Percentiles rank a stretch among this genome's conserved stretches.
Conservation (phyloP, 2,797 vertebrate genomes). For the Myotis planiceps region DNA sequence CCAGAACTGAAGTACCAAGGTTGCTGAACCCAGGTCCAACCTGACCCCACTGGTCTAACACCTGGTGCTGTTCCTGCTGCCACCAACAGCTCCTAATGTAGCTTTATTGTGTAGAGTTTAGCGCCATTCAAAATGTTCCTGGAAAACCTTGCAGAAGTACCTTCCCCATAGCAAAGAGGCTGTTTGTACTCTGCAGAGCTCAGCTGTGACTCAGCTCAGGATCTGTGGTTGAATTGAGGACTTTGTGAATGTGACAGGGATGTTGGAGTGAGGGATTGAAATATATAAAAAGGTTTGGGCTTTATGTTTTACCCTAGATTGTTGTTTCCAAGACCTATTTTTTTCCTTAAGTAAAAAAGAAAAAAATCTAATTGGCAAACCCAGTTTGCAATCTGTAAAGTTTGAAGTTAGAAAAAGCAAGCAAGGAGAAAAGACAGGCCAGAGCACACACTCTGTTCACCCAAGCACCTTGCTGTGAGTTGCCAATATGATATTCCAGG, state of each 20-base stretch:
- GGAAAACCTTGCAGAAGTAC: not conserved
- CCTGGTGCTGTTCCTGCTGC: not conserved
- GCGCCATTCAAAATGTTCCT: not conserved
- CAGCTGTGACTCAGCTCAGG: not conserved
- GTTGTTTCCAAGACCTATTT: not conserved
- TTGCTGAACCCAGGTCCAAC: not conserved
- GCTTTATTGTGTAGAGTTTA: not conserved
- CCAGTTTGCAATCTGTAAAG: not conserved
- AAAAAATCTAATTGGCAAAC: not conserved
- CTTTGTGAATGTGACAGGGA: not conserved
- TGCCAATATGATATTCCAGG: not conserved
- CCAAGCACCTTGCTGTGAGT: not conserved
- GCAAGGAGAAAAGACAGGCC: not conserved
- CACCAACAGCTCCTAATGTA: not conserved
- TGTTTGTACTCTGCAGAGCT: not conserved
- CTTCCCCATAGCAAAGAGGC: not conserved
- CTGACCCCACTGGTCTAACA: not conserved
- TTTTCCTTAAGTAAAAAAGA: not conserved
- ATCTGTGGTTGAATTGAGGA: not conserved
- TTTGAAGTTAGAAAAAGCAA: not conserved
- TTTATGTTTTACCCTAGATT: not conserved
- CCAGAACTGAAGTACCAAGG: not conserved
- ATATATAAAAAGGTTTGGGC: not conserved
- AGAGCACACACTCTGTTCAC: not conserved
- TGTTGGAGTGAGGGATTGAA: not conserved